phyloP scores from a whole-genome alignment of 2,113 vertebrate species.

The Scomber colias region DNA sequence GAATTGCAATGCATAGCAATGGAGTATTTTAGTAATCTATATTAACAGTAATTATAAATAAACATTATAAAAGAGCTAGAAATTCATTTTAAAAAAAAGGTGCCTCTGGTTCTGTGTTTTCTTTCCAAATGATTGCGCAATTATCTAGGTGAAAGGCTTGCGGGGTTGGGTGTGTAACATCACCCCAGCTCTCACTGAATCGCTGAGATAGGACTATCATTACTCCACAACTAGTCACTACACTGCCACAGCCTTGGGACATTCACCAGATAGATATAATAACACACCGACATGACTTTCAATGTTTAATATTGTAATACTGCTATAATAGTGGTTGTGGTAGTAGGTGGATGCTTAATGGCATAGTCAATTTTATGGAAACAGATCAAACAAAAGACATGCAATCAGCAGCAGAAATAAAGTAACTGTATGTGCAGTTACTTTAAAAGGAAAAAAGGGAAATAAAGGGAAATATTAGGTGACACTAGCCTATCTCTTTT shows the following conservation, averaged over 20 bases:
- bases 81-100: background rate
- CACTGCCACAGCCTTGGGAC: background rate
- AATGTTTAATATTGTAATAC: background rate
- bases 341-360: no score
- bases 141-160: conserved; percentile 32
- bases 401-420: background rate
- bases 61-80: background rate
- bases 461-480: no score
- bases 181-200: conserved; percentile 20
- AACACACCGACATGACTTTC: background rate
- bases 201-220: conserved; percentile 76
- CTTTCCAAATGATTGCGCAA: conserved; percentile 4
- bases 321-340: no score
- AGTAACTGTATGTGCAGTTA: no score
- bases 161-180: conserved; percentile 28
- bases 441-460: no score
- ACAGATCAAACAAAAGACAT: no score
- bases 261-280: conserved; percentile 1
- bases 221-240: conserved; percentile 11
- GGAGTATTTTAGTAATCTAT: background rate
- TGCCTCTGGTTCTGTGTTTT: background rate
- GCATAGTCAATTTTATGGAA: no score
- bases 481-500: background rate
- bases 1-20: background rate
- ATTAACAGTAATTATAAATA: background rate